Evolutionary conservation across 1,140 invertebrate species (phyloP), one percentile per base, ranked within the genome.

Genomic region (Euschistus heros): DNA sequence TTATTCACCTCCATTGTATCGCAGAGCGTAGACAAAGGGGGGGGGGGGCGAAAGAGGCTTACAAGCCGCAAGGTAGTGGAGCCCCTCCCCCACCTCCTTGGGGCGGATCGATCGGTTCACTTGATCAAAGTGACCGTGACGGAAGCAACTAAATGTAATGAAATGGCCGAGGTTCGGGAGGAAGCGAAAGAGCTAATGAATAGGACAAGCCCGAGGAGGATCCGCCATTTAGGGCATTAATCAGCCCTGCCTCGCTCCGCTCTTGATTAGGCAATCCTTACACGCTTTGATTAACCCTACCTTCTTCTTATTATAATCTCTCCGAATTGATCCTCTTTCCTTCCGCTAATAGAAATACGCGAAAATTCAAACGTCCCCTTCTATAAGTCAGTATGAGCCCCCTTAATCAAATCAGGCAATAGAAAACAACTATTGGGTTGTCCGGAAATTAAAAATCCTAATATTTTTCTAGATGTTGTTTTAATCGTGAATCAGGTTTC

Each of bases 231-330:
- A 20, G 47, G 47, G 47, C 5, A 50, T 57, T 57, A 57, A 57
- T 57, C 54, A 57, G n/a, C 24, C 54, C 22, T 57, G 54, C 26
- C 54, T 22, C 54, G 18, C 2, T 15, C 54, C 2, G 15, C 10
- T 15, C 54, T 57, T 57, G 54, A 57, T 57, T 57, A 57, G 26
- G 24, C 54, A 57, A 57, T 57, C 54, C 54, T 37, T 37, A 37
- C 33, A 37, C 33, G 33, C 33, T 13, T 37, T 37, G 4, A 37
- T 37, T 37, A 37, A 37, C 1, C 54, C 7, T 57, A 57, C 54
- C 54, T 57, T 57, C 26, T 6, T 2, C 54, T 57, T 57, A 57
- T 57, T 57, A 57, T 57, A 57, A 57, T 22, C 22, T 57, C 24
- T 24, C 54, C 6, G 26, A 57, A 57, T 57, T 57, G 54, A 24